phyloP scores from a whole-genome alignment of 92 coral and sea anemone species.

The Anthopleura xanthogrammica region DNA sequence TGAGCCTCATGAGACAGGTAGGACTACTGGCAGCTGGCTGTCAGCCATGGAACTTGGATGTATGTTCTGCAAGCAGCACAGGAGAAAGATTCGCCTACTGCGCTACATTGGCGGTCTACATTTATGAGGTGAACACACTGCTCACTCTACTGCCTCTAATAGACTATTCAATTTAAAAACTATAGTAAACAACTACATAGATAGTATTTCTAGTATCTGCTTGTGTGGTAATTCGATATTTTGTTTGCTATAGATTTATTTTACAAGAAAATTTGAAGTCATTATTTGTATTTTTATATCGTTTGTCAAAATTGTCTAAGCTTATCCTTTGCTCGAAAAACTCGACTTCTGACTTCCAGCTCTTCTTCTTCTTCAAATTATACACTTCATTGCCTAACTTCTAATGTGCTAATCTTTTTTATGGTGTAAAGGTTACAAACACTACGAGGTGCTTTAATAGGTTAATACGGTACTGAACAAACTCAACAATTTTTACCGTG shows the following conservation, averaged over 20 bases:
- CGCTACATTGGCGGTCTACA: slow-evolving; percentile 93
- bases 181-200: not conserved
- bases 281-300: not conserved
- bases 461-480: not conserved
- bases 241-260: not conserved
- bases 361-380: not conserved
- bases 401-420: not conserved
- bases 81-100: slow-evolving; percentile 94
- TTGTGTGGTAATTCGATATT: not conserved
- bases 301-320: not conserved
- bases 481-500: too few relatives aligned
- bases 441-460: not conserved
- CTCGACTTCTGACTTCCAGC: not conserved
- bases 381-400: not conserved
- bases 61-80: slow-evolving; percentile 77
- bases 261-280: not conserved
- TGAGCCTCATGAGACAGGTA: slow-evolving; percentile 91
- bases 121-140: slow-evolving; percentile 70
- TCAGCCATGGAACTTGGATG: slow-evolving; percentile 99
- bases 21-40: slow-evolving; percentile 97
- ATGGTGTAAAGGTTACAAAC: not conserved
- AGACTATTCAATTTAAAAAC: not conserved
- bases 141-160: not conserved
- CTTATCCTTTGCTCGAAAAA: not conserved
- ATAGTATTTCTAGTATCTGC: not conserved